Evolutionary conservation across 2,888 invertebrate genomes (phyloP).

Genomic region (Cerceris rybyensis): DNA sequence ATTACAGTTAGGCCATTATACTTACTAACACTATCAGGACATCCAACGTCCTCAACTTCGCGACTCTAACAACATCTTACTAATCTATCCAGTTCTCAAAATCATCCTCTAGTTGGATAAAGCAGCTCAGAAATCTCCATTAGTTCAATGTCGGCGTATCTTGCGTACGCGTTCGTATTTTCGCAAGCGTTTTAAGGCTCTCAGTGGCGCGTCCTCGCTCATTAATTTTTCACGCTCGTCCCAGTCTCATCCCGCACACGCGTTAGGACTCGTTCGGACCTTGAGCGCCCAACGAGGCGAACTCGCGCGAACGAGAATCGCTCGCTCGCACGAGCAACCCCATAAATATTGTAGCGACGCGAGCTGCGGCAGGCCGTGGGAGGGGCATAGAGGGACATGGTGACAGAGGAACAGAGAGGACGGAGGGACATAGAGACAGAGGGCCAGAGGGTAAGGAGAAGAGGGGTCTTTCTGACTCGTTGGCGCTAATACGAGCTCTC

Average conservation of each 20-base stretch:
- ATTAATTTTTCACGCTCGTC: slow-evolving; percentile 69
- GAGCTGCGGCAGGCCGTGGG: slow-evolving; percentile 65
- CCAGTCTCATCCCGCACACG: slow-evolving; percentile 61
- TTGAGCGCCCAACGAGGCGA: slow-evolving; percentile 75
- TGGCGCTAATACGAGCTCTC: slow-evolving; percentile 65
- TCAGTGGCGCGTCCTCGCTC: slow-evolving; percentile 52
- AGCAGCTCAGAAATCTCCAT: background rate
- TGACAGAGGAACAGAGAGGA: slow-evolving; percentile 12
- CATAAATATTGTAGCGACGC: slow-evolving; percentile 76
- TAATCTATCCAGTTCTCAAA: no score
- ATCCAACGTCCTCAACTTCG: no score
- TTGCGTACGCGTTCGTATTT: slow-evolving; percentile 21
- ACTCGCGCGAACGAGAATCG: slow-evolving; percentile 76
- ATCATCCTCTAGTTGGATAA: no score
- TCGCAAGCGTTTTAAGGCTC: slow-evolving; percentile 44
- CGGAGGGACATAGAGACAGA: slow-evolving; percentile 21
- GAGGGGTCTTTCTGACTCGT: slow-evolving; percentile 63
- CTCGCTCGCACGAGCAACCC: slow-evolving; percentile 77
- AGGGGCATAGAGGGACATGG: background rate
- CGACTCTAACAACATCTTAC: no score
- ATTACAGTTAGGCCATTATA: no score
- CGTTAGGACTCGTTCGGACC: slow-evolving; percentile 70
- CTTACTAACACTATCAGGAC: no score
- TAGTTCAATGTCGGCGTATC: background rate
- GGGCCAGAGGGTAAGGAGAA: slow-evolving; percentile 33